Evolutionary conservation across 2,888 invertebrate genomes (phyloP).

Genomic region (Habrosyne pyritoides): DNA sequence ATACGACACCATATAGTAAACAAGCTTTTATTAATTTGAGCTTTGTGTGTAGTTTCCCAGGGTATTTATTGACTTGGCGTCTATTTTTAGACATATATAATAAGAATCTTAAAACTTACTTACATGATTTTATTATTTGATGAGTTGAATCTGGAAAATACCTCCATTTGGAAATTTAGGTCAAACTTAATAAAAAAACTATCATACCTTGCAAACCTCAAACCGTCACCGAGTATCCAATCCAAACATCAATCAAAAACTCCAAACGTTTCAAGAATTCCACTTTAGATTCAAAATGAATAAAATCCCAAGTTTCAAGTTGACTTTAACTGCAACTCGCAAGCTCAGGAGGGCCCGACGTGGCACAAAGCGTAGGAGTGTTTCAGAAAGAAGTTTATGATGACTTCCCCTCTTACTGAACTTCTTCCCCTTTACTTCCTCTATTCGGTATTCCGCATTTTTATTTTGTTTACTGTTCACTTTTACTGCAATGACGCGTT

Average conservation of each 20-base stretch:
- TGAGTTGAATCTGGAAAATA: too few species aligned
- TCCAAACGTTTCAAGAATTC: neutral
- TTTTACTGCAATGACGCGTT: neutral
- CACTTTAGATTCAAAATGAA: neutral
- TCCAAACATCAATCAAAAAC: neutral
- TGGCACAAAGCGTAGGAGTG: neutral
- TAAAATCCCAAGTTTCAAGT: neutral
- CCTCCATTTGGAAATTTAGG: too few species aligned
- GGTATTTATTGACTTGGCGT: too few species aligned
- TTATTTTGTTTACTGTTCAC: neutral
- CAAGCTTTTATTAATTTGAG: too few species aligned
- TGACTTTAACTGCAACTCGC: neutral
- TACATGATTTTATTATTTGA: too few species aligned
- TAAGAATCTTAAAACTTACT: too few species aligned
- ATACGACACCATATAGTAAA: too few species aligned
- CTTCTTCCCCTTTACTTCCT: neutral
- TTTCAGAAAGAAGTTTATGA: slow-evolving; percentile 1
- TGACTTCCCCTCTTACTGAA: neutral
- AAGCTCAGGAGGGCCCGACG: neutral
- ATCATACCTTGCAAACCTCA: too few species aligned
- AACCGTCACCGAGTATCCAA: neutral
- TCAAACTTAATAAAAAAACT: too few species aligned
- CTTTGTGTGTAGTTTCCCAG: too few species aligned
- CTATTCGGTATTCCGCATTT: neutral
- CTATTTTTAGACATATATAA: too few species aligned